Base-by-base conservation (phyloP, 2,888 invertebrate genomes). In the Leptogaster cylindrica region DNA sequence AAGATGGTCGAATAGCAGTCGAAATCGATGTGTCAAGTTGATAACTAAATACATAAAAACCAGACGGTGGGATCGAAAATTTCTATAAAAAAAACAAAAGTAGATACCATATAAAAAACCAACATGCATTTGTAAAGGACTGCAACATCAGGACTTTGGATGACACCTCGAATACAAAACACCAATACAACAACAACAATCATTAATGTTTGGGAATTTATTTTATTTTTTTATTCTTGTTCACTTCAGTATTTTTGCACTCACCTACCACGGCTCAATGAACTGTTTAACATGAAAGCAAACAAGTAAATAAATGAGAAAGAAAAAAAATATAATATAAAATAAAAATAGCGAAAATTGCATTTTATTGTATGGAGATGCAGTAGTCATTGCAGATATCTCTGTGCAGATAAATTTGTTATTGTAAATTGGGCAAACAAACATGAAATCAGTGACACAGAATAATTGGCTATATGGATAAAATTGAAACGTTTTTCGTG, bases 261-360 rank as follows among this genome's bases (percentile, higher is more conserved):
- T n/a, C 46, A 46, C 46, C 46, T 46, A 23, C 16, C 46, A 20
- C 25, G 46, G 20, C 46, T 46, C 46, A 46, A 10, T 25, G 46
- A 46, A 46, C 46, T 46, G 46, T 46, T 46, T 23, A 46, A 46
- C 46, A 46, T 46, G 23, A 25, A 3, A 23, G 23, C 46, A 46
- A 46, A 46, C 46, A 46, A 46, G 23, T 46, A 46, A 46, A 46
- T 46, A 46, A 46, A 23, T 25, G 46, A n/a, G 46, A 46, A 46
- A 20, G n/a, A 23, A 46, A 46, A 46, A 46, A 20, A 46, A 16
- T 12, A n/a, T n/a, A n/a, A n/a, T n/a, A n/a, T n/a, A n/a, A n/a
- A n/a, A n/a, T n/a, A 20, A 10, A 2, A 10, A 46, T 23, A 10
- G 46, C 20, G 46, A 20, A n/a, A n/a, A 46, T 25, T 16, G 46